Conservation (phyloP, 2,797 vertebrate species). For the Pseudotriccus pelzelni region DNA sequence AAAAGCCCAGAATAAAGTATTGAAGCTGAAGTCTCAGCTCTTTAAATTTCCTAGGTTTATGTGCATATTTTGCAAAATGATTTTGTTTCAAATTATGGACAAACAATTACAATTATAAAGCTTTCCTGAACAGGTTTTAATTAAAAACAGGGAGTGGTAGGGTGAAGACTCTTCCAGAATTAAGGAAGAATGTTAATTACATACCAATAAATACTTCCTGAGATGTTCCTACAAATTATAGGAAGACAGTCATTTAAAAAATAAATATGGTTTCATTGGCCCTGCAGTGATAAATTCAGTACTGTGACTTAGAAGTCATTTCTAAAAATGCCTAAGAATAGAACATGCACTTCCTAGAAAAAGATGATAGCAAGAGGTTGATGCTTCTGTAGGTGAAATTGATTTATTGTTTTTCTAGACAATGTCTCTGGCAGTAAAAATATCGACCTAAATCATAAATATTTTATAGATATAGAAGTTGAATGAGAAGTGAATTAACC, state of each 20-base stretch:
- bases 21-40: background rate
- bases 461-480: background rate
- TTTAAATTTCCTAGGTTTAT: constrained; percentile 18
- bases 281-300: background rate
- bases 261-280: background rate
- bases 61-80: constrained; percentile 5
- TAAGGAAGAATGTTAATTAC: background rate
- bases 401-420: background rate
- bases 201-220: background rate
- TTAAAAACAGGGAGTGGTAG: background rate
- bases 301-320: background rate
- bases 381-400: background rate
- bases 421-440: background rate
- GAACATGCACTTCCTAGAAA: background rate
- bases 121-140: background rate
- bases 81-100: constrained; percentile 34
- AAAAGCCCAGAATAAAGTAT: background rate
- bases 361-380: background rate
- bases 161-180: background rate
- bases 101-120: background rate
- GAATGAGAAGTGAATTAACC: background rate
- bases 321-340: background rate
- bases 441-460: background rate
- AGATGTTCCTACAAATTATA: background rate
- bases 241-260: background rate